phyloP scores from a whole-genome alignment of 1,140 invertebrate species.

The Drosophila sturtevanti region DNA sequence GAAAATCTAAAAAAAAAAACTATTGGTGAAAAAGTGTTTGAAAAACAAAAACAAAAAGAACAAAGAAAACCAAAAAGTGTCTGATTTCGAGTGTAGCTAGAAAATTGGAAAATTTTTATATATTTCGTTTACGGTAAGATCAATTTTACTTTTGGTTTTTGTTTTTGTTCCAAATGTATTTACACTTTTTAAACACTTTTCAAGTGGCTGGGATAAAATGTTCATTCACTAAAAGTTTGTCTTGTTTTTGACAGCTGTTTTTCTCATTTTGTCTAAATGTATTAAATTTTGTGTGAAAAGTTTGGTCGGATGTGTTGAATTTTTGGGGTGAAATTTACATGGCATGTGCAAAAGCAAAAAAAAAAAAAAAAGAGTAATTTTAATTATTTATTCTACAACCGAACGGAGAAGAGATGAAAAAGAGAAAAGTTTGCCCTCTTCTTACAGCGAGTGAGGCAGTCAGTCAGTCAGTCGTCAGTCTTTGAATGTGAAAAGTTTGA shows the following conservation, averaged over 20 bases:
- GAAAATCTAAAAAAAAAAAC: background rate
- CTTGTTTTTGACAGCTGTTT: background rate
- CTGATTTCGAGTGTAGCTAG: background rate
- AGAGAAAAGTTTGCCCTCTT: background rate
- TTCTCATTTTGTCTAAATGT: background rate
- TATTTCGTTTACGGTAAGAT: background rate
- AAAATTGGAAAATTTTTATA: background rate
- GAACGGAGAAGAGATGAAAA: background rate
- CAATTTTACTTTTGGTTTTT: background rate
- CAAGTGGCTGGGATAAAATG: background rate
- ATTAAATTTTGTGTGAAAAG: slow-evolving; percentile 2
- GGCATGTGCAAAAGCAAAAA: background rate
- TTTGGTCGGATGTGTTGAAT: too few relatives aligned
- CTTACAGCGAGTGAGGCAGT: too few relatives aligned
- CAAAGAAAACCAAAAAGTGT: background rate
- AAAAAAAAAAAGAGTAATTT: slow-evolving; percentile 10
- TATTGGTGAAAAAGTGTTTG: background rate
- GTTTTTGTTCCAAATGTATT: background rate
- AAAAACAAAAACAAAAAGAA: slow-evolving; percentile 1
- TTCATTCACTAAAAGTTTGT: slow-evolving; percentile 3
- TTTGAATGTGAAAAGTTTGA: slow-evolving; percentile 12
- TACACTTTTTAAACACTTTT: background rate
- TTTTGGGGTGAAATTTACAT: background rate
- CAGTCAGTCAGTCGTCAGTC: too few relatives aligned
- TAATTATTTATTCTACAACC: slow-evolving; percentile 8